Conservation (phyloP, 2,113 vertebrate species). For the Theropithecus gelada region DNA sequence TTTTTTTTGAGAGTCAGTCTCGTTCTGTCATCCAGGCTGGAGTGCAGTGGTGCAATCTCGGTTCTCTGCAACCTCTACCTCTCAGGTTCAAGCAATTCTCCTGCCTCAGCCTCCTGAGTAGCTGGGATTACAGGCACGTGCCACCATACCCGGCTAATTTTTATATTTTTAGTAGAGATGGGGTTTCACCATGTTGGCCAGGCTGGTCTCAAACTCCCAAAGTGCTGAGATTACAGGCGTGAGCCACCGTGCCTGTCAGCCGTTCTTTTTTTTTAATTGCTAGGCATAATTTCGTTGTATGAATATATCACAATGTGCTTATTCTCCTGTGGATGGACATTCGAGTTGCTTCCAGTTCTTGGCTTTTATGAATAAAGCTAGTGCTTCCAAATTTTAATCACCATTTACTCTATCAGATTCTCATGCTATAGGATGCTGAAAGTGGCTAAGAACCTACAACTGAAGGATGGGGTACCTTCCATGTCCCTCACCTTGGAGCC, state of each 20-base stretch:
- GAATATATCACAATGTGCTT: not conserved
- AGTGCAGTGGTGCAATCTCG: not conserved
- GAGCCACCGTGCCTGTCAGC: not conserved
- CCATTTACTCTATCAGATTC: not conserved
- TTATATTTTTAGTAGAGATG: too few species aligned
- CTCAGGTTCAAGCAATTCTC: too few species aligned
- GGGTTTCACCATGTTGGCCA: too few species aligned
- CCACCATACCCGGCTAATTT: too few species aligned
- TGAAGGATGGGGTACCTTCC: not conserved
- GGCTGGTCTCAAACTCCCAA: too few species aligned
- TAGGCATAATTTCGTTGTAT: not conserved
- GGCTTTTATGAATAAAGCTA: slow-evolving; percentile 35
- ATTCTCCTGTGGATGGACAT: not conserved
- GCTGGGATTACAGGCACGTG: too few species aligned
- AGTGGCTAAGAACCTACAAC: not conserved
- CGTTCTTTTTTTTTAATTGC: not conserved
- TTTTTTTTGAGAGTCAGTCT: not conserved
- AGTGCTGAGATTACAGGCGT: too few species aligned
- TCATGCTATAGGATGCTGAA: not conserved
- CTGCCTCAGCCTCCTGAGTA: too few species aligned
- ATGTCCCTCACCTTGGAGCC: not conserved
- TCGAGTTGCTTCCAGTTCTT: not conserved
- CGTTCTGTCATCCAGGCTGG: not conserved
- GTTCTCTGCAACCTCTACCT: not conserved
- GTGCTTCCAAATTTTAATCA: not conserved